A percentile compares a stretch with the other conserved stretches of the same genome.
phyloP scores from a whole-genome alignment of 2,113 vertebrate genomes.

The Dendropsophus ebraccatus region DNA sequence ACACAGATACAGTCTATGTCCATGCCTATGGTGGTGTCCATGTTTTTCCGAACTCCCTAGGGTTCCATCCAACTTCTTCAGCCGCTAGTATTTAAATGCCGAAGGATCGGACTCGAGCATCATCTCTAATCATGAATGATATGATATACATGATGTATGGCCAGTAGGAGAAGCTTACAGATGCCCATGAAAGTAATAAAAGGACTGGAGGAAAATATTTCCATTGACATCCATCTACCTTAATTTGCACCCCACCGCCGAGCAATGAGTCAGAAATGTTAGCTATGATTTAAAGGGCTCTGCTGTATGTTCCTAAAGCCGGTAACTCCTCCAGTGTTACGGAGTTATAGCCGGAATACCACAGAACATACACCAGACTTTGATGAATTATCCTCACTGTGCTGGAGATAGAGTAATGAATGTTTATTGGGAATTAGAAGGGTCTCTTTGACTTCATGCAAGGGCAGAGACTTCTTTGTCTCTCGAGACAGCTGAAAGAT shows the following conservation, averaged over 20 bases:
- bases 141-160: too few species aligned
- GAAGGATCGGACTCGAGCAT: too few species aligned
- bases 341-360: slow-evolving; percentile 17
- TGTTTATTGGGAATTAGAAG: slow-evolving; percentile 48
- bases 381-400: neutral
- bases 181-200: neutral
- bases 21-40: too few species aligned
- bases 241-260: neutral
- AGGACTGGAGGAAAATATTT: neutral
- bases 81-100: too few species aligned
- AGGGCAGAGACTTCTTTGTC: slow-evolving; percentile 20
- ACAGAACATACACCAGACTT: slow-evolving; percentile 27
- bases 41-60: too few species aligned
- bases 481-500: slow-evolving; percentile 38
- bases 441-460: slow-evolving; percentile 35
- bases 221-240: neutral
- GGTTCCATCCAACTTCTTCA: too few species aligned
- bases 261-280: neutral
- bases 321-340: neutral
- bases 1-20: too few species aligned
- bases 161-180: neutral
- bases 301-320: neutral
- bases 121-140: too few species aligned
- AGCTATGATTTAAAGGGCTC: neutral
- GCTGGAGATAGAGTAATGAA: slow-evolving; percentile 37